These are phyloP conservation scores for Callorhinus ursinus DNA, from an alignment of 2,113 vertebrate species.

Conservation along the genomic window DNA sequence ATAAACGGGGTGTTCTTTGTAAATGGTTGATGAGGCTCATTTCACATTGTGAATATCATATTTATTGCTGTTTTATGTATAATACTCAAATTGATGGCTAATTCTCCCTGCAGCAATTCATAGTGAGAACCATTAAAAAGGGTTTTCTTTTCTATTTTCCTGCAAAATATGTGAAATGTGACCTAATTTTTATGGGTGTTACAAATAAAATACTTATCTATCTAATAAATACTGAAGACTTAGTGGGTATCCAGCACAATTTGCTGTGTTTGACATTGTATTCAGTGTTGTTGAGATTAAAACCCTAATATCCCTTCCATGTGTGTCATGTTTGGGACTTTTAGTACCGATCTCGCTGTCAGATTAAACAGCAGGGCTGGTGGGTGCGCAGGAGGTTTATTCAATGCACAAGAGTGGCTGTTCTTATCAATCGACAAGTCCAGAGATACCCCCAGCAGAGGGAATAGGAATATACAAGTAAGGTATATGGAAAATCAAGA, in stretches of 20 bases:
- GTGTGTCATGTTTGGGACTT: not conserved
- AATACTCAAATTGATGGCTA: slow-evolving; percentile 50
- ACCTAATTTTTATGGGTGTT: slow-evolving; percentile 37
- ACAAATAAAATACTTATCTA: not conserved
- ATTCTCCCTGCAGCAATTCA: slow-evolving; percentile 43
- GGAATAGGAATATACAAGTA: too few relatives aligned
- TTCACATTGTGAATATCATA: slow-evolving; percentile 70
- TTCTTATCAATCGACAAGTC: too few relatives aligned
- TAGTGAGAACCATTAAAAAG: slow-evolving; percentile 20
- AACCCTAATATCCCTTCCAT: not conserved
- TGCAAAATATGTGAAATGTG: slow-evolving; percentile 32
- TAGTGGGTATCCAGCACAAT: not conserved
- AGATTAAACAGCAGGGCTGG: not conserved
- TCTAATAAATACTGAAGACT: slow-evolving; percentile 22
- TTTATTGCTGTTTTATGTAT: slow-evolving; percentile 73
- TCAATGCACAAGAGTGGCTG: rapidly evolving
- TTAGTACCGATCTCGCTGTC: rapidly evolving
- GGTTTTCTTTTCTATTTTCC: not conserved
- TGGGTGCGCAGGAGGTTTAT: not conserved
- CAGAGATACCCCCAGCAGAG: not conserved
- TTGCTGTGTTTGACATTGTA: not conserved
- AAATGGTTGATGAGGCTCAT: slow-evolving; percentile 64
- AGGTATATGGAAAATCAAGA: not conserved
- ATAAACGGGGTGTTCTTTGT: slow-evolving; percentile 60
- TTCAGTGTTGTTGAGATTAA: not conserved